These are phyloP conservation scores for Caenorhabditis parvicauda DNA, from an alignment of 2,888 invertebrate species.

Conservation along the genomic window DNA sequence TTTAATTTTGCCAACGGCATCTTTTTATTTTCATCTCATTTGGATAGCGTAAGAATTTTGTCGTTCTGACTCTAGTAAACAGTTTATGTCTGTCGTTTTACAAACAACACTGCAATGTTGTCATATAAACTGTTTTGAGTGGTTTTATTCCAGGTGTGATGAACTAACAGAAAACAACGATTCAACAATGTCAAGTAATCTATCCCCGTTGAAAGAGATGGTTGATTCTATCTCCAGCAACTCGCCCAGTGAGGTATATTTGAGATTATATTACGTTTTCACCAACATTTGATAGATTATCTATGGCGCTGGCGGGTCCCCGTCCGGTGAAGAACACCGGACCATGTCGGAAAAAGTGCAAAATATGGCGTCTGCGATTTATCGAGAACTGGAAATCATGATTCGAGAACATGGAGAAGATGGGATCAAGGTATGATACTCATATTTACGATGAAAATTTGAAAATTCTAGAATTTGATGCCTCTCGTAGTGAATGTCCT, in stretches of 20 bases:
- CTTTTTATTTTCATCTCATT: too few species aligned
- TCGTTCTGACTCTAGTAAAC: too few species aligned
- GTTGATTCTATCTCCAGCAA: conserved; percentile 49
- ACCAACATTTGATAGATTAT: too few species aligned
- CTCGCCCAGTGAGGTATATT: conserved; percentile 46
- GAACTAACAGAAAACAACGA: too few species aligned
- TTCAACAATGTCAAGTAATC: conserved; percentile 25
- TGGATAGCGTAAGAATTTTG: too few species aligned
- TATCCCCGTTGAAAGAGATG: conserved; percentile 42
- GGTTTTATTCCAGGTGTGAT: too few species aligned
- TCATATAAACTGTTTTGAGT: too few species aligned
- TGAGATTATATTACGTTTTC: too few species aligned
- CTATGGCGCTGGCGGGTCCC: conserved; percentile 54
- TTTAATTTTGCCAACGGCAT: too few species aligned
- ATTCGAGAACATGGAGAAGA: conserved; percentile 95
- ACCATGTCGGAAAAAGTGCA: conserved; percentile 98
- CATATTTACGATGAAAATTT: background rate
- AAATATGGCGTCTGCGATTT: conserved; percentile 91
- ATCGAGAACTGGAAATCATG: conserved; percentile 97
- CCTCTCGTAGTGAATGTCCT: conserved; percentile 94
- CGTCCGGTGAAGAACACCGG: conserved; percentile 49
- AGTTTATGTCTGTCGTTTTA: too few species aligned
- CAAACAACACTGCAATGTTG: too few species aligned
- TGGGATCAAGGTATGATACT: conserved; percentile 66
- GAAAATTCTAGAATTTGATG: conserved; percentile 75